These are phyloP conservation scores for Tenualosa thibaudeaui DNA, from an alignment of 2,797 vertebrate genomes.

Conservation along the genomic window DNA sequence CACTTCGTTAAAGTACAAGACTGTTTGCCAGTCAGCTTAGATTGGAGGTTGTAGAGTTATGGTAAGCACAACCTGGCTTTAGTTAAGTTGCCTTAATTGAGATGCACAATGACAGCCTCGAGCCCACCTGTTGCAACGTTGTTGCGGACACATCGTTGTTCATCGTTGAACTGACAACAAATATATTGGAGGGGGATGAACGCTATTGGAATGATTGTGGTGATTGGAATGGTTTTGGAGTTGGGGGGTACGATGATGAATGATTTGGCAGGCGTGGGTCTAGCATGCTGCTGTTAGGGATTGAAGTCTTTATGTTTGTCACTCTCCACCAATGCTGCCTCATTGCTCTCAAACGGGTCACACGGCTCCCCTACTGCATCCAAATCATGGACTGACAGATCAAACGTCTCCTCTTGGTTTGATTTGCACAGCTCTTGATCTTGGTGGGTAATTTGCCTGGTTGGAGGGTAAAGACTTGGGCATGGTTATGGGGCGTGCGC, in stretches of 20 bases:
- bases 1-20: background rate
- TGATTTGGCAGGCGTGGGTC: background rate
- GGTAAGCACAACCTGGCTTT: background rate
- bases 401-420: background rate
- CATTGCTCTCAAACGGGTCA: background rate
- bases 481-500: background rate
- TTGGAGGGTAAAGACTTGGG: background rate
- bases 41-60: background rate
- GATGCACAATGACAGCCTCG: background rate
- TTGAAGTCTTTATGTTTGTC: background rate
- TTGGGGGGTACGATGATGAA: background rate
- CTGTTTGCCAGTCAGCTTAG: constrained; percentile 5
- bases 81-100: background rate
- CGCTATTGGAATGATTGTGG: background rate
- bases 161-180: background rate
- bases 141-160: background rate
- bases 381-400: background rate
- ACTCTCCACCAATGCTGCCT: background rate
- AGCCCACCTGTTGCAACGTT: background rate
- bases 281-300: background rate
- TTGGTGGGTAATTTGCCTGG: background rate
- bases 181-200: background rate
- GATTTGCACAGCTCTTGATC: background rate
- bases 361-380: background rate
- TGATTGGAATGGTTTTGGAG: background rate